These are phyloP conservation scores for Sternarchorhynchus goeldii DNA, from an alignment of 2,797 vertebrate genomes.

Conservation along the genomic window DNA sequence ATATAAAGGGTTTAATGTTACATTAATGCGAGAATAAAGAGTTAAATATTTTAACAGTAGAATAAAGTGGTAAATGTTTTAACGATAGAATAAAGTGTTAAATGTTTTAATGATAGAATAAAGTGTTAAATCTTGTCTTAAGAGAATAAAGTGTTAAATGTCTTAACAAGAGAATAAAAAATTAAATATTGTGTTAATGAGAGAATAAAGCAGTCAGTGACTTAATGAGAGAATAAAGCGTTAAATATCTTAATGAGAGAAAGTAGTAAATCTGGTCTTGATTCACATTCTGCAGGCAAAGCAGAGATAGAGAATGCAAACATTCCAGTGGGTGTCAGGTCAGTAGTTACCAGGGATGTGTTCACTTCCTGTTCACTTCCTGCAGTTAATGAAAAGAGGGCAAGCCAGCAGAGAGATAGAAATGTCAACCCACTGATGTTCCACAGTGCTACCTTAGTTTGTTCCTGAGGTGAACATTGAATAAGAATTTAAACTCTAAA, in stretches of 20 bases:
- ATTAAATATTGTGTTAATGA: background rate
- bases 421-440: background rate
- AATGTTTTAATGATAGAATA: too few relatives aligned
- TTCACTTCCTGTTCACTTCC: slow-evolving; percentile 1
- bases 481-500: background rate
- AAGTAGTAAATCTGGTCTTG: background rate
- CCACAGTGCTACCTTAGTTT: background rate
- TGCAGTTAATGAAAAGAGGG: slow-evolving; percentile 18
- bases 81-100: too few relatives aligned
- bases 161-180: too few relatives aligned
- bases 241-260: background rate
- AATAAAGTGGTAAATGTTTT: too few relatives aligned
- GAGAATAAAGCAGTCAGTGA: background rate
- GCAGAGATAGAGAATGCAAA: background rate
- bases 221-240: background rate
- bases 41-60: too few relatives aligned
- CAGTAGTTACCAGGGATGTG: background rate
- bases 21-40: too few relatives aligned
- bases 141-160: too few relatives aligned
- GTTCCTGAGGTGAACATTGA: background rate
- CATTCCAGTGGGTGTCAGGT: slow-evolving; percentile 12
- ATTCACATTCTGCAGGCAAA: slow-evolving; percentile 12
- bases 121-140: too few relatives aligned
- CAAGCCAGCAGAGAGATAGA: background rate
- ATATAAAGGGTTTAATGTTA: too few relatives aligned